Base-by-base conservation (phyloP, 2,888 invertebrate species). In the Spodoptera picta region DNA sequence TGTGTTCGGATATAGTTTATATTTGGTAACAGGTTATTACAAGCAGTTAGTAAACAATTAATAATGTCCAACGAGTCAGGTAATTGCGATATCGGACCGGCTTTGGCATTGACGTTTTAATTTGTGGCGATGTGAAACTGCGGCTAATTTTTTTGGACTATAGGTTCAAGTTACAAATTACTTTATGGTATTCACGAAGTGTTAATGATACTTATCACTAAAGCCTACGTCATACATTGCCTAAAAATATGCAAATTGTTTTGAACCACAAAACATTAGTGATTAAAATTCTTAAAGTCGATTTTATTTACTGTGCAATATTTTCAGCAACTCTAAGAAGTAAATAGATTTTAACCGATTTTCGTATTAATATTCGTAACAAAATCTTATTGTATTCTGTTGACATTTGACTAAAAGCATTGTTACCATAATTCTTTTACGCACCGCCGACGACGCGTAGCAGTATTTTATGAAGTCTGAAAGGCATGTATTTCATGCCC, bases 51-150 rank as follows among this genome's bases (percentile, higher is more conserved):
- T 76, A 68, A 81, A 79, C 77, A 74, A 83, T 81, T 80, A 82
- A 76, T 79, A 66, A 75, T 69, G 67, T 61, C 75, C 75, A 82
- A 73, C 76, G 74, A 79, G 77, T 75, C 79, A 82, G 73, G 77
- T 76, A 74, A 75, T 74, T 75, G 65, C 65, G 68, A 65, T 70
- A 75, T 73, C 61, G 63, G 77, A 65, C 54, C 49, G 60, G 58
- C 43, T 73, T 63, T 74, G 75, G 69, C 78, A 79, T 79, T 80
- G 82, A 75, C 62, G 55, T 64, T 75, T 81, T 77, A 77, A 81
- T 76, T 76, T 82, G 79, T 77, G 73, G 65, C 70, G 58, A 70
- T 70, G 55, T 71, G 60, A 69, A 64, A 62, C 59, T 57, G 19
- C 7, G 60, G 4, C 9, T 11, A 12, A 14, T 1, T 69, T 69